These are phyloP conservation scores for Mellilla xanthometata DNA, from an alignment of 2,888 invertebrate genomes.

Conservation along the genomic window DNA sequence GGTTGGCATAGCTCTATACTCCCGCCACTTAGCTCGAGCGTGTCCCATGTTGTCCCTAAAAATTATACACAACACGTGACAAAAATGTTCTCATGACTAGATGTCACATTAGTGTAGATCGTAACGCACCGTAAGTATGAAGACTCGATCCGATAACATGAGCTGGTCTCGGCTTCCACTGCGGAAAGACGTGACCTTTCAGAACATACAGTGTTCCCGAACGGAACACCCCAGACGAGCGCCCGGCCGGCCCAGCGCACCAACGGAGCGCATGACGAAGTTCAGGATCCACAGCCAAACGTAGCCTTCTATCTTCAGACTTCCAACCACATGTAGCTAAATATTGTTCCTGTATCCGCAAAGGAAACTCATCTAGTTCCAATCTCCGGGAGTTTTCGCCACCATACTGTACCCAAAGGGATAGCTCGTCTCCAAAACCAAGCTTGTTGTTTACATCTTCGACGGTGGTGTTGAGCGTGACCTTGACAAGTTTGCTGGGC, in stretches of 20 bases:
- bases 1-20: constrained; percentile 69
- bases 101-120: not conserved
- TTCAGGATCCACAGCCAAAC: constrained; percentile 86
- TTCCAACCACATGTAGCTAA: constrained; percentile 83
- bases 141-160: constrained; percentile 84
- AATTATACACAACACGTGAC: constrained; percentile 1
- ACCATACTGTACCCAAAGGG: constrained; percentile 82
- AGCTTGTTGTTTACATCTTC: constrained; percentile 77
- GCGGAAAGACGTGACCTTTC: constrained; percentile 86
- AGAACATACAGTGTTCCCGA: constrained; percentile 82
- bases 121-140: constrained; percentile 75
- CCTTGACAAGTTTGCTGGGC: constrained; percentile 80
- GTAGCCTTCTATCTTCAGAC: constrained; percentile 80
- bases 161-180: constrained; percentile 85
- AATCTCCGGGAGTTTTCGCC: constrained; percentile 81
- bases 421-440: constrained; percentile 72
- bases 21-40: constrained; percentile 70
- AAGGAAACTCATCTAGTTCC: constrained; percentile 78
- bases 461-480: constrained; percentile 81
- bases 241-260: constrained; percentile 82
- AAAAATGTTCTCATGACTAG: not conserved
- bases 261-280: constrained; percentile 83
- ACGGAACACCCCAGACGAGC: constrained; percentile 63
- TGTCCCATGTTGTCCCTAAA: constrained; percentile 68
- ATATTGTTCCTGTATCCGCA: constrained; percentile 84